Percentiles rank a stretch among this genome's conserved stretches.
Evolutionary conservation across 2,888 invertebrate genomes (phyloP).

Genomic region (Subacronicta megacephala): DNA sequence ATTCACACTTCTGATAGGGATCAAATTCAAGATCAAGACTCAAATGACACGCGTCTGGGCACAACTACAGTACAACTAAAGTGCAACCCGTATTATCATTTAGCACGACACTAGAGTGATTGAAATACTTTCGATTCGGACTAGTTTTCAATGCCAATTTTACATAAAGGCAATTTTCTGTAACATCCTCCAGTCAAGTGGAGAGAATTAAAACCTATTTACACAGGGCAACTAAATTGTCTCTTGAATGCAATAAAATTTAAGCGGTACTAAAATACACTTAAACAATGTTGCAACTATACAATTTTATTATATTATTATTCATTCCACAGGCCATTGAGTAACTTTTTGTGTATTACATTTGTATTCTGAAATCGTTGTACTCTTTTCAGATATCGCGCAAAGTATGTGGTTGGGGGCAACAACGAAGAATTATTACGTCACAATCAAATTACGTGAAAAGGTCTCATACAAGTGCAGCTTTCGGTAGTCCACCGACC

Average conservation of each 20-base stretch:
- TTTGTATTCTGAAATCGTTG: background rate
- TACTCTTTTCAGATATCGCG: slow-evolving; percentile 60
- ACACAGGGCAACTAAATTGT: slow-evolving; percentile 1
- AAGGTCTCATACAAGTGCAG: slow-evolving; percentile 65
- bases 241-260: no score
- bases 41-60: background rate
- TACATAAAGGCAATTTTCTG: background rate
- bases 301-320: no score
- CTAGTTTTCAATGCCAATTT: no score
- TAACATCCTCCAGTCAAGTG: background rate
- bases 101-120: no score
- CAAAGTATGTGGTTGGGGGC: slow-evolving; percentile 74
- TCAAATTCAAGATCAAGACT: background rate
- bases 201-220: background rate
- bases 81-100: background rate
- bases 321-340: no score
- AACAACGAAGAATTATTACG: slow-evolving; percentile 54
- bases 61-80: no score
- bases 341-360: no score
- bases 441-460: slow-evolving; percentile 60
- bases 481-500: slow-evolving; percentile 73
- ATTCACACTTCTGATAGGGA: background rate
- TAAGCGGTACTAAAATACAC: background rate
- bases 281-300: no score
- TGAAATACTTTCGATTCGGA: no score